A percentile compares a stretch with the other conserved stretches of the same genome.
phyloP scores from a whole-genome alignment of 2,797 vertebrate species.

The Aphelocoma californica region DNA sequence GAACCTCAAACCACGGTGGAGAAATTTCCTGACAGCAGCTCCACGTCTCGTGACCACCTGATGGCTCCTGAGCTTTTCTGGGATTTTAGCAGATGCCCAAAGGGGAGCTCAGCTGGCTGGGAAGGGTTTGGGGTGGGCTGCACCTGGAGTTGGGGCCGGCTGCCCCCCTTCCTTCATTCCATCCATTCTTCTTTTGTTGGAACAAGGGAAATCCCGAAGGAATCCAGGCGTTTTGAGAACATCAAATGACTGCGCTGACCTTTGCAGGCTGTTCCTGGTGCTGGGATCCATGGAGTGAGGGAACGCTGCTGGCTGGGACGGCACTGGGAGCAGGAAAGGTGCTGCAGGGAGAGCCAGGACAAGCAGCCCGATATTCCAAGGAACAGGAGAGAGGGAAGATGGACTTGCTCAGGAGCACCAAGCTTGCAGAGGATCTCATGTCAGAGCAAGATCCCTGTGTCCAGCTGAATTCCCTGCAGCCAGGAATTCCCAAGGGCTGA shows the following conservation, averaged over 20 bases:
- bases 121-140: neutral
- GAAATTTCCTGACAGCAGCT: conserved; percentile 38
- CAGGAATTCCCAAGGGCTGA: neutral
- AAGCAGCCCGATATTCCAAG: neutral
- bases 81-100: neutral
- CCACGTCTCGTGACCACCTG: conserved; percentile 19
- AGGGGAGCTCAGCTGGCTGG: neutral
- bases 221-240: neutral
- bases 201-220: conserved; percentile 25
- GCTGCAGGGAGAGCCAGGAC: neutral
- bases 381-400: neutral
- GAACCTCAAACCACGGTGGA: conserved; percentile 58
- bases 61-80: neutral
- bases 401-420: rapidly evolving
- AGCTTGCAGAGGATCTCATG: rapidly evolving
- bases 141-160: neutral
- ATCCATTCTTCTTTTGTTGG: neutral
- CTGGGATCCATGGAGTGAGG: neutral
- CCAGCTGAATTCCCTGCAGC: neutral
- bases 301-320: neutral
- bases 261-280: neutral
- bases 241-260: neutral
- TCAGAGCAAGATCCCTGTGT: neutral
- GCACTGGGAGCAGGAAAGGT: neutral
- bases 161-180: neutral